These are phyloP conservation scores for Tupiocoris notatus DNA, from an alignment of 2,888 invertebrate species.

Conservation along the genomic window DNA sequence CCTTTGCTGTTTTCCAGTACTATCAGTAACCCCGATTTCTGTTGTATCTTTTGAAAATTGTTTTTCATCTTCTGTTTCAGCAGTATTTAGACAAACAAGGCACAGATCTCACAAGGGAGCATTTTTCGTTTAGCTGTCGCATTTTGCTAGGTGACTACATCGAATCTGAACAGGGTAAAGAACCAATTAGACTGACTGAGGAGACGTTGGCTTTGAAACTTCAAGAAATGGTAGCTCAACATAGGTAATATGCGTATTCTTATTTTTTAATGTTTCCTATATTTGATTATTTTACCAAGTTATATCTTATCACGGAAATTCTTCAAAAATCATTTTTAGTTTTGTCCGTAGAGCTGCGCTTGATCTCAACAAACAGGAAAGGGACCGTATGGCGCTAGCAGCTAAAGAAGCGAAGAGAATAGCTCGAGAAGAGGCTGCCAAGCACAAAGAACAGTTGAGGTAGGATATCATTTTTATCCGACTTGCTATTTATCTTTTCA, in stretches of 20 bases:
- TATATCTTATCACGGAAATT: too few relatives aligned
- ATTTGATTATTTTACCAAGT: too few relatives aligned
- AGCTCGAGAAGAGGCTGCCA: conserved; percentile 65
- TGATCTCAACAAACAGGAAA: conserved; percentile 46
- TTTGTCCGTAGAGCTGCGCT: conserved; percentile 41
- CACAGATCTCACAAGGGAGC: conserved; percentile 71
- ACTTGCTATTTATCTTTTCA: too few relatives aligned
- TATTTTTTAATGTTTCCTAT: too few relatives aligned
- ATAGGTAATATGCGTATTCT: conserved; percentile 46
- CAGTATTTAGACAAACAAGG: conserved; percentile 74
- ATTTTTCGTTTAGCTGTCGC: conserved; percentile 90
- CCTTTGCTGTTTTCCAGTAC: too few relatives aligned
- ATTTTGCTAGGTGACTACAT: conserved; percentile 83
- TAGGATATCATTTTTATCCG: too few relatives aligned
- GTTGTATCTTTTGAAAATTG: not conserved
- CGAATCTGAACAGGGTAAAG: conserved; percentile 67
- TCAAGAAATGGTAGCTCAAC: conserved; percentile 53
- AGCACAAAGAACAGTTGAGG: conserved; percentile 57
- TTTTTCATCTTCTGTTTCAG: conserved; percentile 50
- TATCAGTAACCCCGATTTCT: too few relatives aligned
- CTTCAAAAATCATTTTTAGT: not conserved
- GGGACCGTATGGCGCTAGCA: conserved; percentile 45
- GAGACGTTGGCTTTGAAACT: conserved; percentile 77
- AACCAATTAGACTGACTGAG: conserved; percentile 72
- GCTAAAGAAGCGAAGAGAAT: conserved; percentile 67